Percentiles rank a stretch among this genome's conserved stretches.
phyloP scores from a whole-genome alignment of 1,140 invertebrate species.

The Zaprionus ghesquierei region DNA sequence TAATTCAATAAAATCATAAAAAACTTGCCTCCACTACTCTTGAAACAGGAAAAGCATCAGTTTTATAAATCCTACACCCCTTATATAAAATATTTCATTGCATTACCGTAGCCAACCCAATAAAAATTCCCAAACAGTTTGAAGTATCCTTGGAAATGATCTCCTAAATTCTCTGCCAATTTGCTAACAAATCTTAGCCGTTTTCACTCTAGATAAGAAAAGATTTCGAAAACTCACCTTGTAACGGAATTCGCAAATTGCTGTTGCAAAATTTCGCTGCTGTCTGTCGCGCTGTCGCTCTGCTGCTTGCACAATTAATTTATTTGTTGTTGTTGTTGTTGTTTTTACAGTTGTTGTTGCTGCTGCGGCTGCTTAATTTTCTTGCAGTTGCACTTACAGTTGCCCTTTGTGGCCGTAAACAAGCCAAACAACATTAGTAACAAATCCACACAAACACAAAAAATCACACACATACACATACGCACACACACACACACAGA shows the following conservation, averaged over 20 bases:
- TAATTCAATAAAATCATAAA: too few relatives aligned
- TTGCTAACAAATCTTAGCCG: too few relatives aligned
- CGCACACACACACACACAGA: background rate
- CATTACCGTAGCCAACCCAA: too few relatives aligned
- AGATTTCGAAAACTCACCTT: background rate
- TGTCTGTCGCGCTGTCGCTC: background rate
- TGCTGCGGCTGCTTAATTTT: background rate
- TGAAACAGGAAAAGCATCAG: too few relatives aligned
- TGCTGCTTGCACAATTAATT: background rate
- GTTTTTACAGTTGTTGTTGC: background rate
- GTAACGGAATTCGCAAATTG: background rate
- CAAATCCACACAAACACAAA: constrained; percentile 27
- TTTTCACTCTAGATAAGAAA: too few relatives aligned
- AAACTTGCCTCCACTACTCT: too few relatives aligned
- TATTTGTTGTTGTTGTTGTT: background rate
- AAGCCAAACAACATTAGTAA: constrained; percentile 8
- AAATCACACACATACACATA: constrained; percentile 32
- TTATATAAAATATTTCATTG: too few relatives aligned
- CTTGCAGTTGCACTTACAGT: constrained; percentile 13
- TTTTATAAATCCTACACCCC: too few relatives aligned
- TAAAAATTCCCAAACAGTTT: too few relatives aligned
- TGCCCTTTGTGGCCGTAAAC: constrained; percentile 3
- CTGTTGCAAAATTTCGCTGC: background rate
- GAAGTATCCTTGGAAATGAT: background rate
- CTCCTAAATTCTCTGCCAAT: background rate